Percentiles rank a stretch among this genome's conserved stretches.
Evolutionary conservation across 1,140 invertebrate species (phyloP).

Genomic region (Ostrea edulis): DNA sequence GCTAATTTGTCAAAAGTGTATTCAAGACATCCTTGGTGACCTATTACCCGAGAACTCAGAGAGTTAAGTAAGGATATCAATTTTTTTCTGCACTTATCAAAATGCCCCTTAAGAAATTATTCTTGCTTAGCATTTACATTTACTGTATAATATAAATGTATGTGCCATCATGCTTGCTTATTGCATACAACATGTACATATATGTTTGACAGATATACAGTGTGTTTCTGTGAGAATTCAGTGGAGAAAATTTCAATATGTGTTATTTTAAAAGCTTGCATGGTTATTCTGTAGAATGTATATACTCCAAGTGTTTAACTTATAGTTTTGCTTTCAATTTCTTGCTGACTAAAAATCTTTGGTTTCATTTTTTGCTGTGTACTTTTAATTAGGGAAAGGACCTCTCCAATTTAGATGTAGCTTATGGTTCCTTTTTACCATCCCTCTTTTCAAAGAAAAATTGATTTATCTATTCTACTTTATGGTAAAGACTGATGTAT

Average conservation of each 20-base stretch:
- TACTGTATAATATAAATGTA: not conserved
- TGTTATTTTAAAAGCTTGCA: not conserved
- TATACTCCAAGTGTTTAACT: not conserved
- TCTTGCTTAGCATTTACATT: not conserved
- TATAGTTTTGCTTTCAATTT: too few relatives aligned
- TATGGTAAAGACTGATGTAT: too few relatives aligned
- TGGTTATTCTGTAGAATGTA: not conserved
- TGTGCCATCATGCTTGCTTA: not conserved
- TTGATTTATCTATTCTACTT: too few relatives aligned
- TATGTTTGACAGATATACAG: not conserved
- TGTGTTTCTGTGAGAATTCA: not conserved
- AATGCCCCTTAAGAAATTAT: not conserved
- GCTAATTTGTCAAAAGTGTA: slow-evolving; percentile 29
- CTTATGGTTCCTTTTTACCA: too few relatives aligned
- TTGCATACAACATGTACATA: not conserved
- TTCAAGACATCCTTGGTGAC: slow-evolving; percentile 13
- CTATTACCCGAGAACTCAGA: not conserved
- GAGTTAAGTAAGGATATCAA: slow-evolving; percentile 13
- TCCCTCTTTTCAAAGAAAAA: too few relatives aligned
- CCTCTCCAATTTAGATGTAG: too few relatives aligned
- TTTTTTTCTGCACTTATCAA: slow-evolving; percentile 33
- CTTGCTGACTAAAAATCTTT: too few relatives aligned
- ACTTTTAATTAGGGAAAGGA: too few relatives aligned
- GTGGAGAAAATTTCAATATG: not conserved
- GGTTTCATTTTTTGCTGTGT: too few relatives aligned